phyloP scores from a whole-genome alignment of 2,888 invertebrate species.

The Mythimna vitellina region DNA sequence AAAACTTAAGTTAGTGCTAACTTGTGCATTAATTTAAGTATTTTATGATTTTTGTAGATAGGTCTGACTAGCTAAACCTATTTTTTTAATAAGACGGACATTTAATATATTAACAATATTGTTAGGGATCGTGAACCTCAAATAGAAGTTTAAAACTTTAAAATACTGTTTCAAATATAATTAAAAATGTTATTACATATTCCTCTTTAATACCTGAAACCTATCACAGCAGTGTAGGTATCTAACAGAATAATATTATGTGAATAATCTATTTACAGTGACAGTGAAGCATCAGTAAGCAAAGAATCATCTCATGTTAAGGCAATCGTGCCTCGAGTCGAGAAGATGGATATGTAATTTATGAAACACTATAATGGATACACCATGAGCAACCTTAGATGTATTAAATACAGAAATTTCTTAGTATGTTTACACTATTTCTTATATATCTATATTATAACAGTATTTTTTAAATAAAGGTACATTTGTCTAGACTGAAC shows the following conservation, averaged over 20 bases:
- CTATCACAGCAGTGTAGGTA: not conserved
- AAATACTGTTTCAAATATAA: constrained; percentile 40
- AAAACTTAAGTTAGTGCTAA: not conserved
- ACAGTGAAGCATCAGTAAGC: not conserved
- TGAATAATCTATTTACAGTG: constrained; percentile 18
- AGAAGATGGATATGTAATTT: not conserved
- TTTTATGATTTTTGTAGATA: not conserved
- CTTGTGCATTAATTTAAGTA: not conserved
- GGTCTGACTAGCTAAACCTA: constrained; percentile 1
- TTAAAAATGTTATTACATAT: constrained; percentile 20
- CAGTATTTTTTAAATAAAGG: constrained; percentile 44
- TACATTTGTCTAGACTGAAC: constrained; percentile 37
- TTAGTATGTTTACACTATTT: constrained; percentile 34
- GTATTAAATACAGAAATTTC: constrained; percentile 24
- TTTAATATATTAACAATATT: constrained; percentile 26
- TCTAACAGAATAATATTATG: constrained; percentile 9
- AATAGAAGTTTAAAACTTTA: constrained; percentile 4
- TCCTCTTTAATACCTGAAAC: constrained; percentile 14
- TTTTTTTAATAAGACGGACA: constrained; percentile 6
- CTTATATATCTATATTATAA: constrained; percentile 51
- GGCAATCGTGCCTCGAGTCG: not conserved
- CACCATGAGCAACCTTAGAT: constrained; percentile 29
- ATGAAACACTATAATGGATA: constrained; percentile 7
- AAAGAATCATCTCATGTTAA: not conserved
- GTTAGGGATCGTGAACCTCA: constrained; percentile 5